Base-by-base conservation (phyloP, 2,113 vertebrate species). In the Agapornis roseicollis region DNA sequence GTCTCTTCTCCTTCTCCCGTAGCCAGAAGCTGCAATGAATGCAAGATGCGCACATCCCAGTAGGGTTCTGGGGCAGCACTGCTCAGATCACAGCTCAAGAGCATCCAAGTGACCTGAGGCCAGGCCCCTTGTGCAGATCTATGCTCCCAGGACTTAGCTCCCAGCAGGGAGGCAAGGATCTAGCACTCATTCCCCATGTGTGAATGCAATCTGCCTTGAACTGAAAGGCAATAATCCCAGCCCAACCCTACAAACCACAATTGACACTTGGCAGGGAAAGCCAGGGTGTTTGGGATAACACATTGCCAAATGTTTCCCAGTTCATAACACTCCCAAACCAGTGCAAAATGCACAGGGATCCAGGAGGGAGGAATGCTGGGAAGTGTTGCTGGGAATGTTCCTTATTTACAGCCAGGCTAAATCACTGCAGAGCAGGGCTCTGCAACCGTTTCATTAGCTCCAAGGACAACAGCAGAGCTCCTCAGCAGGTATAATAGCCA, bases 131-230 rank as follows among this genome's bases (percentile, higher is more conserved):
- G 29, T 4, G 49, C 49, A 58, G 65, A 17, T 61, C 80, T 33
- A 2, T 53, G 24, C 6, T 10, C 24, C 83, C 92, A 78, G 74
- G 39, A 50, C 55, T 33, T 49, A 16, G 49, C 46, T 76, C 78
- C 56, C n/a, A 81, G 70, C 84, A 71, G 56, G 53, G 17, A 63
- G 56, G 42, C 33, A 2, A 69, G 23, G 70, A 37, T 22, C 46
- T 11, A 7, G 13, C 9, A 3, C 27, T 19, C 52, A 3, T 17
- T 55, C 74, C 74, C 70, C 27, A 7, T 2, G 78, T 82, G 42
- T 2, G 24, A 28, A 50, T 6, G 31, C 55, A 85, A 81, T 89
- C 95, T 93, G 96, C 85, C 93, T 91, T 42, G 85, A 95, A 88
- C 95, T 96, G 93, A 80, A 91, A 85, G 0, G 8, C 74, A 89